Conservation (phyloP, 2,888 invertebrate genomes). For the Tethea ocularis region DNA sequence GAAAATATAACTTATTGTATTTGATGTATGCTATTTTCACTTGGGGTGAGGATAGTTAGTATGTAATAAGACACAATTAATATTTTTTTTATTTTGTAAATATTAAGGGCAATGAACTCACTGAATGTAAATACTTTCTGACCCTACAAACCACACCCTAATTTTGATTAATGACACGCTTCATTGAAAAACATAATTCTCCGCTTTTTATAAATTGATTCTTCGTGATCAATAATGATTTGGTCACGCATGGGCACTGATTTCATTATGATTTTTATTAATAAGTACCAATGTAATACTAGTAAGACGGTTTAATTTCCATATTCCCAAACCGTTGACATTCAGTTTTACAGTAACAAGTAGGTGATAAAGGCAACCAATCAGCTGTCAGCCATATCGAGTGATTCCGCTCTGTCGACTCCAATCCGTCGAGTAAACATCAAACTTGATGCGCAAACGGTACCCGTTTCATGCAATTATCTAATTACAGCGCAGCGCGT, state of each 20-base stretch:
- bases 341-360: not conserved
- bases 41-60: no score
- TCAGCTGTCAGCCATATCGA: slow-evolving; percentile 7
- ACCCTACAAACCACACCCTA: slow-evolving; percentile 45
- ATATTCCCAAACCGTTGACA: not conserved
- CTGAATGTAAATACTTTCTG: slow-evolving; percentile 30
- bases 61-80: no score
- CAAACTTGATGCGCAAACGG: slow-evolving; percentile 47
- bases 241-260: not conserved
- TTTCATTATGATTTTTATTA: not conserved
- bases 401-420: slow-evolving; percentile 8
- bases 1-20: no score
- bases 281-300: no score
- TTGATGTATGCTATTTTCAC: no score
- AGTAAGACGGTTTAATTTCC: not conserved
- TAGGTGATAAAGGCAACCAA: not conserved
- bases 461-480: slow-evolving; percentile 65
- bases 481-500: slow-evolving; percentile 60
- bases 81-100: no score
- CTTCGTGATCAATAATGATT: slow-evolving; percentile 16
- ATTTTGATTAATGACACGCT: slow-evolving; percentile 59
- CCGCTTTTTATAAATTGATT: slow-evolving; percentile 30
- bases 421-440: slow-evolving; percentile 36
- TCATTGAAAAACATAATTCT: slow-evolving; percentile 62
- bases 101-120: slow-evolving; percentile 24